Conservation (phyloP, 2,797 vertebrate species). For the Gymnothorax javanicus region DNA sequence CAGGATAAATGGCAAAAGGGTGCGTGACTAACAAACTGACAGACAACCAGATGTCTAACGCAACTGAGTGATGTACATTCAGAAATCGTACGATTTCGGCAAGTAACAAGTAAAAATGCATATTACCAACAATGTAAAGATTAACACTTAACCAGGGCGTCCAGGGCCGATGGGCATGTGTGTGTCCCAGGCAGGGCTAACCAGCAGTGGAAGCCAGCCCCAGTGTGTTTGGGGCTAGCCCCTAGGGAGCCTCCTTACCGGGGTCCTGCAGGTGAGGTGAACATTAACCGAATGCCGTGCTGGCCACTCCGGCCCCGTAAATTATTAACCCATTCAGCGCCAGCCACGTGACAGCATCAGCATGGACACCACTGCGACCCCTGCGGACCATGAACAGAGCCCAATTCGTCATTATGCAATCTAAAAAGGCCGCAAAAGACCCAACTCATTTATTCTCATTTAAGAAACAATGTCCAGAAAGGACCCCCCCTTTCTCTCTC, state of each 20-base stretch:
- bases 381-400: background rate
- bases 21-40: too few species aligned
- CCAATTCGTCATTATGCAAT: background rate
- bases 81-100: too few species aligned
- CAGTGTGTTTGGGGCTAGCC: background rate
- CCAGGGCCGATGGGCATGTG: background rate
- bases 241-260: background rate
- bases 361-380: slow-evolving; percentile 15
- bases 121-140: background rate
- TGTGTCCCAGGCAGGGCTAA: background rate
- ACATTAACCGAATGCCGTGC: slow-evolving; percentile 25
- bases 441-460: slow-evolving; percentile 18
- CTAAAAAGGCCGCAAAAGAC: slow-evolving; percentile 3
- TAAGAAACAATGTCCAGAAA: slow-evolving; percentile 22
- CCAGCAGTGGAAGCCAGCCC: background rate
- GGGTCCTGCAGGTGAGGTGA: slow-evolving; percentile 7
- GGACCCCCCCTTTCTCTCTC: background rate
- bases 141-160: background rate
- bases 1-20: too few species aligned
- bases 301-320: slow-evolving; percentile 10
- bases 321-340: slow-evolving; percentile 32
- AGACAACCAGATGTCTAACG: too few species aligned
- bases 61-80: too few species aligned
- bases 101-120: background rate
- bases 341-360: slow-evolving; percentile 3